These are phyloP conservation scores for Eristalis pertinax DNA, from an alignment of 2,888 invertebrate genomes.

Conservation along the genomic window DNA sequence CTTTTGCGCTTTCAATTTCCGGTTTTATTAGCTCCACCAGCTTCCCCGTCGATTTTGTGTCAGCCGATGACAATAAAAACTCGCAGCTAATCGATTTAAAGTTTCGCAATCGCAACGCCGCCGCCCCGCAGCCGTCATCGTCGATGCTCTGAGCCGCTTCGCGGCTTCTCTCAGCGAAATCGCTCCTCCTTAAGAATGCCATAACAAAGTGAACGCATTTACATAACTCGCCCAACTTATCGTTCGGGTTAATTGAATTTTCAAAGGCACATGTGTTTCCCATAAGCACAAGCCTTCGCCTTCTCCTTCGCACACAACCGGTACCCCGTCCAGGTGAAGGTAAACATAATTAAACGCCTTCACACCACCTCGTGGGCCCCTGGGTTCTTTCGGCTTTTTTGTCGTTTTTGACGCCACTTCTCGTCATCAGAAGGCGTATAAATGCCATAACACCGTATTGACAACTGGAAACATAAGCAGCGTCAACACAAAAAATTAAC, in stretches of 20 bases:
- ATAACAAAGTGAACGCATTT: slow-evolving; percentile 45
- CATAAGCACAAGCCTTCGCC: background rate
- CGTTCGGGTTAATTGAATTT: slow-evolving; percentile 60
- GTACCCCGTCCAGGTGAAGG: slow-evolving; percentile 1
- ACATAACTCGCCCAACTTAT: slow-evolving; percentile 47
- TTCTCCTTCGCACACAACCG: background rate
- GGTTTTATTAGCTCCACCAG: background rate
- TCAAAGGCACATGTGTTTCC: slow-evolving; percentile 50
- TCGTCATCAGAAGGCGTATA: slow-evolving; percentile 23
- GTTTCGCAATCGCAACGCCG: background rate
- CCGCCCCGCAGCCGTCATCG: too few species aligned
- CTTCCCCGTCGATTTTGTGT: background rate
- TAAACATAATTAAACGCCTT: slow-evolving; percentile 69
- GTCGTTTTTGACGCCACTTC: background rate
- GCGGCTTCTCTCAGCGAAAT: background rate
- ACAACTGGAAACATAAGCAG: slow-evolving; percentile 56
- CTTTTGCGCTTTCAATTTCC: background rate
- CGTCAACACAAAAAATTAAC: slow-evolving; percentile 36
- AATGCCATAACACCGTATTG: slow-evolving; percentile 56
- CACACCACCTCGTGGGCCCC: slow-evolving; percentile 45
- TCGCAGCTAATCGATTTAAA: background rate
- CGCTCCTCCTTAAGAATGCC: background rate
- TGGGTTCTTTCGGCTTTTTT: background rate
- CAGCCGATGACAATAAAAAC: background rate
- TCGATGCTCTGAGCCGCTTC: background rate